Base-by-base conservation (phyloP, 2,113 vertebrate species). In the Sylvicapra grimmia region DNA sequence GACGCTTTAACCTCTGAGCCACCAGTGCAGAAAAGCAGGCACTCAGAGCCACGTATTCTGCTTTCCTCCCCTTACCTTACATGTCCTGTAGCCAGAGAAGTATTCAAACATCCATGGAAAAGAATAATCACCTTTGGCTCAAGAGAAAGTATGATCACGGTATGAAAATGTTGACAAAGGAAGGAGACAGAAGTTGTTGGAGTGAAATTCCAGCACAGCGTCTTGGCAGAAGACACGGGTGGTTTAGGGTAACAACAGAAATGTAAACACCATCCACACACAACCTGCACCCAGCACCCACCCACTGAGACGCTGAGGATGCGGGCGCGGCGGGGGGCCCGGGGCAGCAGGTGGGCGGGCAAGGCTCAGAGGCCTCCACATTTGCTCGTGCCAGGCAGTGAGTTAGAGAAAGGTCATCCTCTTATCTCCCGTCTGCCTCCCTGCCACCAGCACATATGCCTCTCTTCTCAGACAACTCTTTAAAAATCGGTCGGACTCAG, bases 341-440 rank as follows among this genome's bases (percentile, higher is more conserved):
- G 14, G 44, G 2, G 23, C 19, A 7, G n/a, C 8, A 18, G 68
- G 6, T 0, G 16, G 6, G 49, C 0, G 0, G 2, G 2, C 2
- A 33, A 25, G 6, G 44, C 25, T 40, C 23, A 13, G 11, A 29
- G 61, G 1, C 36, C 21, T 25, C 33, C 21, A 1, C 12, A 40
- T 8, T 3, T 19, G n/a, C 53, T 75, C 47, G 0, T 19, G 29
- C 13, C 6, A 29, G 53, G 40, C 29, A 59, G 58, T 11, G 59
- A 54, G 16, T 13, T 63, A 54, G 33, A 53, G n/a, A 59, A 11
- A 59, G 44, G 36, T 15, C 77, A 18, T 29, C 84, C 61, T 44
- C 47, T 47, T 6, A 4, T 5, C 25, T 58, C 44, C 9, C 8
- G 7, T 6, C 80, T 15, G 31, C 25, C 33, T 59, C 49, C 40